These are phyloP conservation scores for Sclerurus mexicanus DNA, from an alignment of 2,113 vertebrate genomes.

Conservation along the genomic window DNA sequence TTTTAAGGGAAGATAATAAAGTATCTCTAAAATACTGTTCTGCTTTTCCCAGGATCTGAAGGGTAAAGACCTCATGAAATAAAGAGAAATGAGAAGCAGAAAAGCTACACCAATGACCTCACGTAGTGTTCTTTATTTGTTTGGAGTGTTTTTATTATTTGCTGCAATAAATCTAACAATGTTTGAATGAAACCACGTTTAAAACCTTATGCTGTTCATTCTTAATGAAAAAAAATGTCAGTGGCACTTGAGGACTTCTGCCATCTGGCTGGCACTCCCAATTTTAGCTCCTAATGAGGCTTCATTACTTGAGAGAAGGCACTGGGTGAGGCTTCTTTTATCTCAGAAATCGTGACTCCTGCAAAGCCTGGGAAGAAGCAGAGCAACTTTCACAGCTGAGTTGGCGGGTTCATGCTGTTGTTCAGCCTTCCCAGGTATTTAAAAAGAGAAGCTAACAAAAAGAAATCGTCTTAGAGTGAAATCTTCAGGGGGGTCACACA, in stretches of 20 bases:
- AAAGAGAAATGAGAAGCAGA: background rate
- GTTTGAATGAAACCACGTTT: background rate
- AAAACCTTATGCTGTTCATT: background rate
- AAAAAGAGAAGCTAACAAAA: background rate
- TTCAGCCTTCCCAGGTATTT: background rate
- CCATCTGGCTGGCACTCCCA: background rate
- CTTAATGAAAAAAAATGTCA: background rate
- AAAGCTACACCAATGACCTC: background rate
- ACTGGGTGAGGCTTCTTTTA: background rate
- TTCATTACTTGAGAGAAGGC: background rate
- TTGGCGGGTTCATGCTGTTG: background rate
- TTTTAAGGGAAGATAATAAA: background rate
- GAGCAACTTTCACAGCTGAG: background rate
- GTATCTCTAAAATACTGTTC: background rate
- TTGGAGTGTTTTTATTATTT: background rate
- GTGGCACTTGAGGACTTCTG: background rate
- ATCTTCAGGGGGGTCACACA: background rate
- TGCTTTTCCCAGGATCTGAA: background rate
- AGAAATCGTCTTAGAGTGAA: background rate
- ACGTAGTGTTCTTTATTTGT: background rate
- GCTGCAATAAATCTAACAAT: background rate
- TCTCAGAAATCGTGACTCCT: background rate
- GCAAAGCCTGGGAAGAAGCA: background rate
- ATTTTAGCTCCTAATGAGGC: background rate
- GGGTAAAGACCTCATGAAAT: background rate